These are phyloP conservation scores for Pseudomyrmex gracilis DNA, from an alignment of 1,140 invertebrate genomes.

Conservation along the genomic window DNA sequence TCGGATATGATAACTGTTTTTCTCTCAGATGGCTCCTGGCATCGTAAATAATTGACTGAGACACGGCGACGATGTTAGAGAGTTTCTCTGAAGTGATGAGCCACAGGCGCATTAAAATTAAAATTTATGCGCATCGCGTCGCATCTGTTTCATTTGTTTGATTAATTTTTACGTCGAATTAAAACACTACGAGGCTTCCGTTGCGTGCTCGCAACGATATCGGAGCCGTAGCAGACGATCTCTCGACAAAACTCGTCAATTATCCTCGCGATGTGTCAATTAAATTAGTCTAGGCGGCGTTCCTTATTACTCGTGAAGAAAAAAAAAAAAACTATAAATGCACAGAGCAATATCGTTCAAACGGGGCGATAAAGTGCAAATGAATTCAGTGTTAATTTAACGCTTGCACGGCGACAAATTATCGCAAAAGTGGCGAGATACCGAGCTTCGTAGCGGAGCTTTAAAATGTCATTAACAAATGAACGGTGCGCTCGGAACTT, in stretches of 20 bases:
- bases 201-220: constrained; percentile 12
- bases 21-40: not conserved
- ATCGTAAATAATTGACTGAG: not conserved
- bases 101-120: no score
- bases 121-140: no score
- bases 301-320: constrained; percentile 1
- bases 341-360: constrained; percentile 37
- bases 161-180: not conserved
- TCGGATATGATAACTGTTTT: not conserved
- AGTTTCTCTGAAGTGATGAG: no score
- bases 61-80: no score
- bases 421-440: constrained; percentile 25
- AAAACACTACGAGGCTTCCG: not conserved
- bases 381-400: constrained; percentile 72
- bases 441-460: constrained; percentile 20
- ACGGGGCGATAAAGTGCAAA: constrained; percentile 68
- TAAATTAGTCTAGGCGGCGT: constrained; percentile 63
- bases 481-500: not conserved
- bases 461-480: constrained; percentile 59
- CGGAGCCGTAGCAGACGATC: constrained; percentile 41
- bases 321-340: constrained; percentile 17
- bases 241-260: constrained; percentile 50
- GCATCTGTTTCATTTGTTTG: no score
- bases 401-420: constrained; percentile 19
- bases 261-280: constrained; percentile 56